Evolutionary conservation across 2,888 invertebrate species (phyloP).

Genomic region (Leptinotarsa tumamoca): DNA sequence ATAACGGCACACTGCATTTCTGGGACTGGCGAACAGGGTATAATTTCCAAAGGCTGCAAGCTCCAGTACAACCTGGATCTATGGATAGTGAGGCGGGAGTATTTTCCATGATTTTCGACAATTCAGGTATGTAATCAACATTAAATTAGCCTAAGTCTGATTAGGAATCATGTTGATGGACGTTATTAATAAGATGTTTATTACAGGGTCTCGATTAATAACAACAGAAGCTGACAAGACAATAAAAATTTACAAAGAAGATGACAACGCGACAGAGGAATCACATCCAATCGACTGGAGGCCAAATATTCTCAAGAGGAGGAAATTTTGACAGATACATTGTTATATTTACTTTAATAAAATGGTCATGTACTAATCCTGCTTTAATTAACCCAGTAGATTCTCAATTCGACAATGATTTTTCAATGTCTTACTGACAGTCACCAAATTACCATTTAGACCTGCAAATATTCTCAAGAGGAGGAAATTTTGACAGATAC

Average conservation of each 20-base stretch:
- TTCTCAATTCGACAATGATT: no score
- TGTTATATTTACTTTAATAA: neutral
- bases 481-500: slow-evolving; percentile 80
- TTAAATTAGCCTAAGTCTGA: neutral
- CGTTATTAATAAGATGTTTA: neutral
- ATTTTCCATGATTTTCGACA: slow-evolving; percentile 95
- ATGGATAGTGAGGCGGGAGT: slow-evolving; percentile 99
- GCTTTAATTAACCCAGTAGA: neutral
- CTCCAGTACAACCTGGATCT: slow-evolving; percentile 97
- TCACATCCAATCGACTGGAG: slow-evolving; percentile 97
- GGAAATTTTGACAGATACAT: slow-evolving; percentile 78
- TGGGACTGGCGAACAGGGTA: slow-evolving; percentile 99
- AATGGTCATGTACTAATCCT: neutral
- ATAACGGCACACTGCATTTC: slow-evolving; percentile 96
- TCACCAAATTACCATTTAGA: no score
- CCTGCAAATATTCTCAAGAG: slow-evolving; percentile 89
- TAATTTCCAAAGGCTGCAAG: slow-evolving; percentile 92
- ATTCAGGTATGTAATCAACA: slow-evolving; percentile 68
- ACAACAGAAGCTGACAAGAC: slow-evolving; percentile 99
- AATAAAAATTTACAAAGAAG: slow-evolving; percentile 98
- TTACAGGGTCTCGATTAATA: slow-evolving; percentile 84
- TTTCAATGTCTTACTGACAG: no score
- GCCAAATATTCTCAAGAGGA: slow-evolving; percentile 93
- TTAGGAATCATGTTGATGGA: neutral
- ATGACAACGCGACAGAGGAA: slow-evolving; percentile 95